Conservation (phyloP, 2,113 vertebrate genomes). For the Pomatorhinus ruficollis region DNA sequence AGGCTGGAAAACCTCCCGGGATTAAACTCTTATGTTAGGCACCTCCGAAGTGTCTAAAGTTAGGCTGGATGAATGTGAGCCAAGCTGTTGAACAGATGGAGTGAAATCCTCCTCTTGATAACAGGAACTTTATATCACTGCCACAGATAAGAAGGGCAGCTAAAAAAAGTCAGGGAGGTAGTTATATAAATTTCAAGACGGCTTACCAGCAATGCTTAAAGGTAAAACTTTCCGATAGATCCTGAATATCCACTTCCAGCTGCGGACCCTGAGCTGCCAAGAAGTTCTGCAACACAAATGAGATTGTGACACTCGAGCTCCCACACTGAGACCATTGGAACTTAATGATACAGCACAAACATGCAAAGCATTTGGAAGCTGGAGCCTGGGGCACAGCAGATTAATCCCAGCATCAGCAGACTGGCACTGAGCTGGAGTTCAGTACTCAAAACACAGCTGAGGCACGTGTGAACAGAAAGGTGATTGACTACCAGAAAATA, state of each 20-base stretch:
- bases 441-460: not conserved
- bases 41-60: conserved; percentile 57
- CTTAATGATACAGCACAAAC: not conserved
- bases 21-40: conserved; percentile 43
- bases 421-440: not conserved
- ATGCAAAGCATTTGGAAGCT: not conserved
- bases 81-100: conserved; percentile 69
- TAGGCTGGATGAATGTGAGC: conserved; percentile 59
- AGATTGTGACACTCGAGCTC: not conserved
- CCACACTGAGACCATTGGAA: not conserved
- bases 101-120: conserved; percentile 66
- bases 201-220: conserved; percentile 29
- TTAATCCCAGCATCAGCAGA: not conserved
- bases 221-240: conserved; percentile 20
- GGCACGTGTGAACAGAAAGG: not conserved
- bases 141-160: conserved; percentile 63
- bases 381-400: not conserved
- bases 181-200: conserved; percentile 44
- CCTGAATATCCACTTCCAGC: not conserved
- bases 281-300: not conserved
- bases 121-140: conserved; percentile 62
- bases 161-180: conserved; percentile 57
- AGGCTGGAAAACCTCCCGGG: not conserved
- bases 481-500: not conserved
- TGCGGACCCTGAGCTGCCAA: not conserved